These are phyloP conservation scores for Natator depressus DNA, from an alignment of 2,113 vertebrate genomes.

Conservation along the genomic window DNA sequence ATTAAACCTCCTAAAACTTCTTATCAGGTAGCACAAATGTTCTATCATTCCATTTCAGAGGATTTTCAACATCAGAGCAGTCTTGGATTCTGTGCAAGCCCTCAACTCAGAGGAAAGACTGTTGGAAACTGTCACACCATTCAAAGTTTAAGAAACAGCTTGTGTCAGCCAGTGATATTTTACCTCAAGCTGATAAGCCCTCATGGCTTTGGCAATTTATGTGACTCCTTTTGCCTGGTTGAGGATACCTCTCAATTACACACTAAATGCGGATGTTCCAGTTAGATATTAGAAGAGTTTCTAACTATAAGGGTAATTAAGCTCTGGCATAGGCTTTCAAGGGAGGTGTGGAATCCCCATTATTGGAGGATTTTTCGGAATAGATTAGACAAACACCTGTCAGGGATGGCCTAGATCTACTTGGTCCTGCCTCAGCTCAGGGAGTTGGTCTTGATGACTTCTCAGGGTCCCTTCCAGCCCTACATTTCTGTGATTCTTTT, in stretches of 20 bases:
- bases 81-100: not conserved
- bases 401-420: not conserved
- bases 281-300: not conserved
- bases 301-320: not conserved
- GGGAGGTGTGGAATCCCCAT: not conserved
- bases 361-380: not conserved
- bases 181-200: not conserved
- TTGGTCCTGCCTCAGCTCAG: not conserved
- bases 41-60: not conserved
- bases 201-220: not conserved
- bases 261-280: not conserved
- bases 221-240: not conserved
- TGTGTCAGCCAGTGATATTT: not conserved
- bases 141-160: not conserved
- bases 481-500: not conserved
- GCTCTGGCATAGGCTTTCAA: not conserved
- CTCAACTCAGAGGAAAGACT: not conserved
- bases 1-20: not conserved
- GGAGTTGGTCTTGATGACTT: not conserved
- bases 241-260: not conserved
- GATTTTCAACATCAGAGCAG: not conserved
- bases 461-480: not conserved
- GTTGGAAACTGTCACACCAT: not conserved
- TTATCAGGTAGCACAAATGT: not conserved
- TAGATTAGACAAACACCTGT: not conserved